phyloP scores from a whole-genome alignment of 2,888 invertebrate genomes.

The Drosophila buzzatii region DNA sequence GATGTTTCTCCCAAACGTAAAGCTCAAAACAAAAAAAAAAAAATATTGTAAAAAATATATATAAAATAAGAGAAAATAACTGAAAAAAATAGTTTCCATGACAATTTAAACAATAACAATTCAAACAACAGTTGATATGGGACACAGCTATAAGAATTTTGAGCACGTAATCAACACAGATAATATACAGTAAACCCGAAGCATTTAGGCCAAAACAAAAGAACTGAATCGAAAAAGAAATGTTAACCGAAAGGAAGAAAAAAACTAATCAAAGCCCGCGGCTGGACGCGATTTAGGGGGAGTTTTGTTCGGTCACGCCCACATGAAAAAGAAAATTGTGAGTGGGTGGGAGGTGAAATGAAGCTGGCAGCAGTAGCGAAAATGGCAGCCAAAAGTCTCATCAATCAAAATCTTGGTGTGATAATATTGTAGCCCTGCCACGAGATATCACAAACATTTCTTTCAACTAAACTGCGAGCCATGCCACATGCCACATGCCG shows the following conservation, averaged over 20 bases:
- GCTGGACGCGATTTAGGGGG: conserved; percentile 46
- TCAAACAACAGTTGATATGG: background rate
- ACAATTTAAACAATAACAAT: background rate
- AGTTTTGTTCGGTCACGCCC: conserved; percentile 34
- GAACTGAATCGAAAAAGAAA: conserved; percentile 3
- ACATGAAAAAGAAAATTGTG: conserved; percentile 15
- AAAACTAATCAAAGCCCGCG: conserved; percentile 69
- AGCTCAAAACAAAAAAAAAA: too few species aligned
- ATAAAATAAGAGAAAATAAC: too few species aligned
- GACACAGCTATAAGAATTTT: background rate
- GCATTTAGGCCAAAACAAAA: conserved; percentile 17
- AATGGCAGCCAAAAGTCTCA: conserved; percentile 60
- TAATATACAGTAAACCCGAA: background rate
- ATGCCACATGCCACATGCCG: conserved; percentile 34
- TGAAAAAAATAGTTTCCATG: background rate
- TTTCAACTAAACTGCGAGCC: conserved; percentile 56
- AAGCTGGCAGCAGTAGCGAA: conserved; percentile 16
- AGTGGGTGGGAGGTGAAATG: background rate
- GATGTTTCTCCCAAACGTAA: too few species aligned
- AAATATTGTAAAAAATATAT: too few species aligned
- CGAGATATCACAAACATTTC: conserved; percentile 74
- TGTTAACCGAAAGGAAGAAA: background rate
- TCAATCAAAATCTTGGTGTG: conserved; percentile 76
- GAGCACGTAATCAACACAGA: conserved; percentile 4
- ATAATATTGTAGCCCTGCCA: conserved; percentile 69